These are phyloP conservation scores for Notothenia coriiceps DNA, from an alignment of 2,113 vertebrate species.

Conservation along the genomic window DNA sequence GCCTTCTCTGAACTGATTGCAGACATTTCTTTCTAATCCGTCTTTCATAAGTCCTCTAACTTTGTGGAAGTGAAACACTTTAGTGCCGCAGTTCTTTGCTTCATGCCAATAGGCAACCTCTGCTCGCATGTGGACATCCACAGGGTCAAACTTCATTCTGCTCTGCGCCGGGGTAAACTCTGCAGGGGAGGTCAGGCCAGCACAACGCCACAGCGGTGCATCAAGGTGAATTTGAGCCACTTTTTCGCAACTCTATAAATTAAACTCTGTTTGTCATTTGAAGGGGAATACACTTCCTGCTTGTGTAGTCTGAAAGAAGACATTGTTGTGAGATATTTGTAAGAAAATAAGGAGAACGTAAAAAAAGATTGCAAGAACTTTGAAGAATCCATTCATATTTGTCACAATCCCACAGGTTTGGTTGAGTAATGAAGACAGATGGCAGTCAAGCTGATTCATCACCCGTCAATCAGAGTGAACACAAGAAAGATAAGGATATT, in stretches of 20 bases:
- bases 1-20: neutral
- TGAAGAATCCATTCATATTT: conserved; percentile 33
- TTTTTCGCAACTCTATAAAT: neutral
- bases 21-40: conserved; percentile 5
- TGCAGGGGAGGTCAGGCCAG: neutral
- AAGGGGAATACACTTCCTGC: neutral
- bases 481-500: neutral
- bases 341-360: conserved; percentile 24
- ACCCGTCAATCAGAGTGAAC: conserved; percentile 49
- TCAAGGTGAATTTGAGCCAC: conserved; percentile 41
- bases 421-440: conserved; percentile 42
- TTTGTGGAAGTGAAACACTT: conserved; percentile 11
- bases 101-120: conserved; percentile 16
- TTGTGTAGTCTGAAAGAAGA: neutral
- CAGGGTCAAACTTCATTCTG: conserved; percentile 35
- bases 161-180: conserved; percentile 13
- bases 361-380: conserved; percentile 27
- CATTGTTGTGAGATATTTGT: conserved; percentile 11
- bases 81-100: conserved; percentile 4
- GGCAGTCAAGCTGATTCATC: conserved; percentile 39
- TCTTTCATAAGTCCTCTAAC: conserved; percentile 21
- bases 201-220: conserved; percentile 9
- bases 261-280: neutral
- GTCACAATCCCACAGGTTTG: conserved; percentile 44
- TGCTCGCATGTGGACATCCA: conserved; percentile 10